Evolutionary conservation across 2,888 invertebrate species (phyloP), one percentile per base, ranked within the genome.

Genomic region (Nymphalis urticae): DNA sequence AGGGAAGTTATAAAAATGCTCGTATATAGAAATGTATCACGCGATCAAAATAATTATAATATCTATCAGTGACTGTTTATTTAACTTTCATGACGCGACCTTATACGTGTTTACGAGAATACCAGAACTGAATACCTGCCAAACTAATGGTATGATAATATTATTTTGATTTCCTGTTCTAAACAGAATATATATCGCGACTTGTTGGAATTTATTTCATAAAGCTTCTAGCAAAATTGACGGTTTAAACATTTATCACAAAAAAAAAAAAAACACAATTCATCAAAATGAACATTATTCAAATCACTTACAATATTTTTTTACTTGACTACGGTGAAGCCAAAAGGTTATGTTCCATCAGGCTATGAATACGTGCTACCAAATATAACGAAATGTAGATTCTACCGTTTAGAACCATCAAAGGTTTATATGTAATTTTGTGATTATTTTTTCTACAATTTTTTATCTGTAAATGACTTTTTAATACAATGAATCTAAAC

Each of bases 111-210:
- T 32, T 54, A 27, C 27, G 54, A 56, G 27, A 32, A 8, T 1
- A 17, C 32, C 17, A 56, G 47, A 13, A 60, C n/a, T 51, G n/a
- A 24, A 27, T 59, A 47, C 17, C 54, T 56, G 42, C 60, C 19
- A 65, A 65, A 60, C 48, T 54, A 53, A 66, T 61, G 10, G 19
- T 54, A 62, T 66, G 66, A 36, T 66, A 66, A 66, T 62, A 61
- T 65, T 50, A 60, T 60, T 50, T 24, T 19, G 19, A 61, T n/a
- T 61, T 51, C 65, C 61, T 54, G 61, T 61, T 61, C 62, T 48
- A 66, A 48, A 21, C 21, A 48, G 48, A 21, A 48, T 61, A 54
- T 47, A 42, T 61, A 21, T 32, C 47, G 27, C 42, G 13, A 42
- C 16, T 24, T 27, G 16, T 53, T 27, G n/a, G 21, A 66, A 48